A percentile compares a stretch with the other conserved stretches of the same genome.
Conservation (phyloP, 2,888 invertebrate species). For the Drosophila kuntzei region DNA sequence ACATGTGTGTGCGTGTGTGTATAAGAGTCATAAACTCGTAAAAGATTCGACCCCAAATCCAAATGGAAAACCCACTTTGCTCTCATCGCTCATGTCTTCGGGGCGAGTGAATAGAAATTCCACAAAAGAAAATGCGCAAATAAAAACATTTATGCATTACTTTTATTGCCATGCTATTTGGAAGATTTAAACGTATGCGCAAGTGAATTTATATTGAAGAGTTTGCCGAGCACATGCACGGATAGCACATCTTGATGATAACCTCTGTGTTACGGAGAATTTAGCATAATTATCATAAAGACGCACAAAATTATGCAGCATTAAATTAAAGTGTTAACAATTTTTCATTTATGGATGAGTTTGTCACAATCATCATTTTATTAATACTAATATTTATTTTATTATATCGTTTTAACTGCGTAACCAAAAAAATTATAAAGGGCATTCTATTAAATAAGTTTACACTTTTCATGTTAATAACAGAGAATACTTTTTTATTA, state of each 20-base stretch:
- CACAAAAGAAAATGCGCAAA: conserved; percentile 42
- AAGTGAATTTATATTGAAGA: conserved; percentile 24
- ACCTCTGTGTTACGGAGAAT: background rate
- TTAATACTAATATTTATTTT: background rate
- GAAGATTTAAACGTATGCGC: conserved; percentile 27
- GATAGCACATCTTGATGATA: conserved; percentile 4
- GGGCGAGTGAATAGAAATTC: conserved; percentile 39
- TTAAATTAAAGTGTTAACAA: conserved; percentile 5
- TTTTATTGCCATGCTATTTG: conserved; percentile 41
- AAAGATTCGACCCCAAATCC: conserved; percentile 59
- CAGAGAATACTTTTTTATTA: background rate
- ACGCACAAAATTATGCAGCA: conserved; percentile 12
- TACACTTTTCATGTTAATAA: too few relatives aligned
- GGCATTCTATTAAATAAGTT: too few relatives aligned
- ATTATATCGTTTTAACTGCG: background rate
- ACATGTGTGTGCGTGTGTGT: conserved; percentile 10
- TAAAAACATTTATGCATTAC: conserved; percentile 60
- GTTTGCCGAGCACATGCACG: background rate
- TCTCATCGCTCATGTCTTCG: conserved; percentile 45
- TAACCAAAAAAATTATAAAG: background rate
- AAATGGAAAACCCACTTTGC: conserved; percentile 37
- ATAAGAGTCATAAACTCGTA: conserved; percentile 48
- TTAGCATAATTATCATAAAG: conserved; percentile 8
- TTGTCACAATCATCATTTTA: background rate
- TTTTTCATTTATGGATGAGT: background rate